These are phyloP conservation scores for Sminthopsis crassicaudata DNA, from an alignment of 2,113 vertebrate species.

Conservation along the genomic window DNA sequence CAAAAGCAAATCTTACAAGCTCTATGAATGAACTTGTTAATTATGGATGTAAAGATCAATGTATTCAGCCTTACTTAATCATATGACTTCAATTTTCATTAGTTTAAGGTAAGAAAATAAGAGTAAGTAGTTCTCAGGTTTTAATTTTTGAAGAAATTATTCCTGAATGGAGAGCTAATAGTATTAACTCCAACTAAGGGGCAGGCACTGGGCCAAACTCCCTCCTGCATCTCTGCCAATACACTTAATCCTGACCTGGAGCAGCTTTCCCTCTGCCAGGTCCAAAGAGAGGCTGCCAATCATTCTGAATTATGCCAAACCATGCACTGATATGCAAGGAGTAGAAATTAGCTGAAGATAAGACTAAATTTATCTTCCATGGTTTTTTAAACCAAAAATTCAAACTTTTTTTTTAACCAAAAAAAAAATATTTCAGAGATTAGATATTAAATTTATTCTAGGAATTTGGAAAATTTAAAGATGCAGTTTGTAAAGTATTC, in stretches of 20 bases:
- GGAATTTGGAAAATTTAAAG: background rate
- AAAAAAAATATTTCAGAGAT: background rate
- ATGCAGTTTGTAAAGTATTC: background rate
- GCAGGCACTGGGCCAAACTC: background rate
- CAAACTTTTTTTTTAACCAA: background rate
- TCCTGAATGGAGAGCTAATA: slow-evolving; percentile 7
- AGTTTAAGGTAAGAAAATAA: background rate
- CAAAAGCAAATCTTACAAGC: background rate
- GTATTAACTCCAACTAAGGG: background rate
- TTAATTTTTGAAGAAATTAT: slow-evolving; percentile 22
- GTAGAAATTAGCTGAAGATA: fast-evolving
- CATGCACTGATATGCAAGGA: fast-evolving
- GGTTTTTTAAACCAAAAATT: background rate
- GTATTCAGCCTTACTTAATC: background rate
- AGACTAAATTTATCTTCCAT: background rate
- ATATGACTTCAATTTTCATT: background rate
- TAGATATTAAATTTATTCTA: background rate
- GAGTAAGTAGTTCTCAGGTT: slow-evolving; percentile 6
- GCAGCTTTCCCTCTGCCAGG: background rate
- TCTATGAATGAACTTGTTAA: background rate
- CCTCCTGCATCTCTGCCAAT: background rate
- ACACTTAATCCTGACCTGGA: background rate
- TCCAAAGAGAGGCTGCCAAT: background rate
- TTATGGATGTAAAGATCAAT: background rate
- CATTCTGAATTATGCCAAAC: fast-evolving